These are phyloP conservation scores for Liopterus haemorrhoidalis DNA, from an alignment of 2,888 invertebrate species.

Conservation along the genomic window DNA sequence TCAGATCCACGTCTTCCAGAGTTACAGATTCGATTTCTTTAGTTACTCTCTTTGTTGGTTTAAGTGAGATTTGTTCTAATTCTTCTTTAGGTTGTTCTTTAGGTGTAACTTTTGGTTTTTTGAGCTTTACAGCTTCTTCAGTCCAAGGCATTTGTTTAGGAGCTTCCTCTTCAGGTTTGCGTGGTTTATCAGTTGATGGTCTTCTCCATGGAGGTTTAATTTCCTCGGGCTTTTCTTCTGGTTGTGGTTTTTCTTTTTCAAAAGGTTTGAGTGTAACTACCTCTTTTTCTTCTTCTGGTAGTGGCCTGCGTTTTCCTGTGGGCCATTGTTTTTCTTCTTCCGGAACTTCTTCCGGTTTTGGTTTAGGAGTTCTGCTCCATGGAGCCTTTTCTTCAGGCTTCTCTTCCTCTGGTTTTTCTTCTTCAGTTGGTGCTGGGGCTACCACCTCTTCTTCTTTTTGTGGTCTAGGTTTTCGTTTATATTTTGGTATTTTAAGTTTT, in stretches of 20 bases:
- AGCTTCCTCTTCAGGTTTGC: slow-evolving; percentile 36
- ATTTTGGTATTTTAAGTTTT: slow-evolving; percentile 29
- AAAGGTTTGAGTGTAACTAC: slow-evolving; percentile 42
- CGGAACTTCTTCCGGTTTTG: slow-evolving; percentile 31
- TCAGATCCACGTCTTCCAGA: slow-evolving; percentile 33
- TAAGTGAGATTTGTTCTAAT: slow-evolving; percentile 38
- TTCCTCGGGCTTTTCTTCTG: slow-evolving; percentile 32
- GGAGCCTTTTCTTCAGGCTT: too few relatives aligned
- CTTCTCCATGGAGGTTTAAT: slow-evolving; percentile 24
- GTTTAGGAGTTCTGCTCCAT: too few relatives aligned
- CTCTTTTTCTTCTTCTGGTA: slow-evolving; percentile 36
- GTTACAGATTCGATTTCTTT: slow-evolving; percentile 35
- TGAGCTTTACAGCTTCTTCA: slow-evolving; percentile 14
- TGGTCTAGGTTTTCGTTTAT: slow-evolving; percentile 22
- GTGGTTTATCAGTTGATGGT: slow-evolving; percentile 38
- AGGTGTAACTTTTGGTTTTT: slow-evolving; percentile 27
- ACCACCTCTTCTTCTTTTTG: slow-evolving; percentile 36
- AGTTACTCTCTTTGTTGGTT: slow-evolving; percentile 34
- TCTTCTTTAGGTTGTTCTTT: slow-evolving; percentile 37
- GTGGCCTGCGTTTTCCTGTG: slow-evolving; percentile 34
- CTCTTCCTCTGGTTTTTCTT: slow-evolving; percentile 34
- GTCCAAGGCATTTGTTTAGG: slow-evolving; percentile 37
- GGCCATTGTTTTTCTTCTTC: slow-evolving; percentile 39
- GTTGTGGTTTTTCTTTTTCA: slow-evolving; percentile 31
- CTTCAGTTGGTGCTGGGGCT: slow-evolving; percentile 40